Base-by-base conservation (phyloP, 2,797 vertebrate genomes). In the Lacerta viridis region DNA sequence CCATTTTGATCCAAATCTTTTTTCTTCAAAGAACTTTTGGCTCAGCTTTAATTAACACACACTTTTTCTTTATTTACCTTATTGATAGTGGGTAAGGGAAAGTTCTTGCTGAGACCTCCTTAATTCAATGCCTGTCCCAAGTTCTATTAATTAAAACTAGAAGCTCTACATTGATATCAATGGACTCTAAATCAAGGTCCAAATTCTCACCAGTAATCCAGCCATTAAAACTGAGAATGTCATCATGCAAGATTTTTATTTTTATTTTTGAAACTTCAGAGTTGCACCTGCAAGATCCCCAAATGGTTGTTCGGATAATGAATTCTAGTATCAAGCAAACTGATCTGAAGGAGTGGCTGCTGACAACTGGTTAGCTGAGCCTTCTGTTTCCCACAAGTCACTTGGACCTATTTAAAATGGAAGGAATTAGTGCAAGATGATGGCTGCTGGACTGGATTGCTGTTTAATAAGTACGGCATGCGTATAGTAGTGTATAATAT, bases 101-200 rank as follows among this genome's bases (percentile, higher is more conserved):
- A 13, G 0, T 0, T 71, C 80, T 93, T 50, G 15, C 33, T 80
- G 83, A 89, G 43, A 83, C 76, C 43, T 50, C 43, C 92, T 75
- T 41, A 90, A 39, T 84, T 87, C 50, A 50, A 25, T 2, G 46
- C 20, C 20, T 84, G 50, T 64, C 61, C 83, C 27, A 83, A 85
- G 43, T 61, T 36, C 46, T 76, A 41, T 55, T 84, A 84, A 85
- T 79, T 86, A 87, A 55, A 46, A 41, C 5, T 18, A 78, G 36
- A 82, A 25, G 27, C 55, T 91, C 93, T 90, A 59, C 77, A 6
- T 1, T 59, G 61, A 64, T 92, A 92, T 92, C 74, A 84, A 25
- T 75, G 50, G 75, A 46, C 50, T 92, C 82, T 69, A 74, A 74
- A 90, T 41, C 20, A 0, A 55, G 1, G 74, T 41, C 59, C 86